These are phyloP conservation scores for Paralvinella palmiformis DNA, from an alignment of 1,140 invertebrate genomes.

Conservation along the genomic window DNA sequence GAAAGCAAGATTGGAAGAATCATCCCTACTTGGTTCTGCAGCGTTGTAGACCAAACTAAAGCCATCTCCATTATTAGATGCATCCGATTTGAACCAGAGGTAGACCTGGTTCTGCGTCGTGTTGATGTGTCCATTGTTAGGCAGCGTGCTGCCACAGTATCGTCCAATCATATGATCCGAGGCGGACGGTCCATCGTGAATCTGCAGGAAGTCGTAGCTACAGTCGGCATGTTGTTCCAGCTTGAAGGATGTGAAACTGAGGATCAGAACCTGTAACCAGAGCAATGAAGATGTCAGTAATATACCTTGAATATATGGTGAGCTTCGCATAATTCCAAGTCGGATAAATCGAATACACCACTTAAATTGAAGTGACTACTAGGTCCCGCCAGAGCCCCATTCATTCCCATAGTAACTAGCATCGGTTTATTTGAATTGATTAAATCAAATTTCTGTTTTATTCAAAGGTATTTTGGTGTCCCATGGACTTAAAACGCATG, in stretches of 20 bases:
- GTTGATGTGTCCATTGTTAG: conserved; percentile 53
- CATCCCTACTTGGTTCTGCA: conserved; percentile 45
- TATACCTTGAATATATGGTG: neutral
- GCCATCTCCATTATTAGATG: conserved; percentile 28
- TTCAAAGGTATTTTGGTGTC: no score
- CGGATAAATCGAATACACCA: no score
- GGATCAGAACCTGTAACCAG: conserved; percentile 33
- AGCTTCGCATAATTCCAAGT: no score
- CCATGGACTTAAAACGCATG: no score
- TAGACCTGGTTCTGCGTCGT: conserved; percentile 60
- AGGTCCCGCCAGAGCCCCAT: no score
- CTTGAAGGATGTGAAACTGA: conserved; percentile 57
- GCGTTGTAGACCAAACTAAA: conserved; percentile 54
- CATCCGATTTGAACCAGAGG: conserved; percentile 42
- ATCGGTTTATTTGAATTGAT: no score
- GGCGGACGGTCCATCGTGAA: conserved; percentile 63
- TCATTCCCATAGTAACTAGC: no score
- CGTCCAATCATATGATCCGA: conserved; percentile 56
- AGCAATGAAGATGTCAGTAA: neutral
- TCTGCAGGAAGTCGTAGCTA: conserved; percentile 37
- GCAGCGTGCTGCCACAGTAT: conserved; percentile 71
- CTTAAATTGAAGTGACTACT: no score
- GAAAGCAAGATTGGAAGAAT: no score
- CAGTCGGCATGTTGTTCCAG: conserved; percentile 41
- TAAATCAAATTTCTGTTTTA: no score